Base-by-base conservation (phyloP, 2,797 vertebrate genomes). In the Sorex maritimensis region DNA sequence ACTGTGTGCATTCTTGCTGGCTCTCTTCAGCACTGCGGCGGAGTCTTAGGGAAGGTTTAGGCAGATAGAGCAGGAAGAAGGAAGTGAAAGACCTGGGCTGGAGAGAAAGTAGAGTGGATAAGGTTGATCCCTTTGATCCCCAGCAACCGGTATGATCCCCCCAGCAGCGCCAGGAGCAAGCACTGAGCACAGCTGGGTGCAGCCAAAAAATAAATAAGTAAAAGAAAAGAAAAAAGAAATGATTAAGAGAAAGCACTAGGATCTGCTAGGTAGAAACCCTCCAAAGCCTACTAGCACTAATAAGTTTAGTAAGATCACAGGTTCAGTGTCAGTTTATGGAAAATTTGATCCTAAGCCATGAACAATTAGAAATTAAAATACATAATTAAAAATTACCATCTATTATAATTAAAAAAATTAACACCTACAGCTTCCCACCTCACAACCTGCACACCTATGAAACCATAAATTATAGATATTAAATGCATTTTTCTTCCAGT, bases 181-280 rank as follows among this genome's bases (percentile, higher is more conserved):
- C 58, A 14, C 17, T 23, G 58, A 21, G 21, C 21, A 61, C 58
- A 19, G 58, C 17, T 61, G 58, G 58, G 58, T 23, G 21, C 21
- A 23, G 58, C 4, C 6, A 61, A 61, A 23, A 23, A 19, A 23
- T 17, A 61, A 61, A 58, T 17, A 61, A 61, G 21, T 17, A 19
- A 61, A 61, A 61, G 58, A 21, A 61, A 61, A 61, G 6, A 52
- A 52, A 52, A 52, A 52, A 52, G 49, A 52, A 52, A 52, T 14
- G 67, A 79, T n/a, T 74, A 15, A 44, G 73, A 93, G 38, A 91
- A 88, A 86, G 68, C 41, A 92, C 4, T 49, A 55, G 82, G 17
- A 46, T 14, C 63, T 24, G 74, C 46, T 81, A 72, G 15, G n/a
- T 7, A 74, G 65, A 85, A 73, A 34, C 1, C 49, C 30, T 6